Conservation (phyloP, 2,113 vertebrate species). For the Neotoma lepida region DNA sequence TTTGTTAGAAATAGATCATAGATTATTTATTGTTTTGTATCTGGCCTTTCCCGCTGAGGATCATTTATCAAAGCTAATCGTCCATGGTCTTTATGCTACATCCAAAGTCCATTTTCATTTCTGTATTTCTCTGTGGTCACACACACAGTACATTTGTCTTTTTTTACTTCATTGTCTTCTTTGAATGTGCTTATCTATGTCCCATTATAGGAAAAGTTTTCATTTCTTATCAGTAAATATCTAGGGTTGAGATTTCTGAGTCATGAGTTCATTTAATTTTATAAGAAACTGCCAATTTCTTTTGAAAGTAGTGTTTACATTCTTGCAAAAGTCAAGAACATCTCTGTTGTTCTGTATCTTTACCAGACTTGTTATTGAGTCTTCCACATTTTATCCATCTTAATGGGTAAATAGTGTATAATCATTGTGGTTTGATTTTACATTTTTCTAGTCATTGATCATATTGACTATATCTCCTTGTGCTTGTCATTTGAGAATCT, state of each 20-base stretch:
- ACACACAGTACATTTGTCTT: too few relatives aligned
- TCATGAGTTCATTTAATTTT: background rate
- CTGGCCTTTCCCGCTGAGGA: background rate
- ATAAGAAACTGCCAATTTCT: background rate
- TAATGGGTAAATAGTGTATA: background rate
- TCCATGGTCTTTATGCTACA: background rate
- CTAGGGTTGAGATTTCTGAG: background rate
- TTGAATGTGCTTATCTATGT: background rate
- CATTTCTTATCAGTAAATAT: background rate
- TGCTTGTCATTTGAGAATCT: background rate
- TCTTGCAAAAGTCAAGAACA: background rate
- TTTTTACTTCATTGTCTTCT: background rate
- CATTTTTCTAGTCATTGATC: background rate
- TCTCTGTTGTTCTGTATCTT: background rate
- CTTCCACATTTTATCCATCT: background rate
- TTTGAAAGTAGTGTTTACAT: background rate
- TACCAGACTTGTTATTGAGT: too few relatives aligned
- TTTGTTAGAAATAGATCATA: background rate
- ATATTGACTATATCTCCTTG: background rate
- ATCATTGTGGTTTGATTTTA: background rate
- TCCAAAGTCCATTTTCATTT: background rate
- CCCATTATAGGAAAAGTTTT: background rate
- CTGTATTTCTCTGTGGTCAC: background rate
- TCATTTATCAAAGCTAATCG: background rate
- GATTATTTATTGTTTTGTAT: slow-evolving; percentile 16